Percentiles rank a stretch among this genome's conserved stretches.
Evolutionary conservation across 2,113 vertebrate genomes (phyloP).

Genomic region (Otocyon megalotis): DNA sequence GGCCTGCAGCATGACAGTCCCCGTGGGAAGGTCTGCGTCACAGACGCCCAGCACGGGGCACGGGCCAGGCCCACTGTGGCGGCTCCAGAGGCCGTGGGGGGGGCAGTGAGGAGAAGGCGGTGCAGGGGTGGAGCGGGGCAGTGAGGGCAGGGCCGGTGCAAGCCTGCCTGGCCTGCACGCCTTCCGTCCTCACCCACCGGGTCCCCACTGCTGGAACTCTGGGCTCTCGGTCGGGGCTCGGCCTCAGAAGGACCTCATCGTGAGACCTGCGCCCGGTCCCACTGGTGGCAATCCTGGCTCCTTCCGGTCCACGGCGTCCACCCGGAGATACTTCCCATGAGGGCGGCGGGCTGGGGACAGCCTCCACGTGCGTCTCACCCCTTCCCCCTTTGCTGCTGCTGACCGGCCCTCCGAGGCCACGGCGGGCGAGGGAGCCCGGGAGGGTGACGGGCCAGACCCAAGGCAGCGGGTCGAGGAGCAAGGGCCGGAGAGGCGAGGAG

Average conservation of each 20-base stretch:
- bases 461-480: fast-evolving
- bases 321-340: fast-evolving
- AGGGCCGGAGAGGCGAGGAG: fast-evolving
- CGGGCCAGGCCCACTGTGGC: background rate
- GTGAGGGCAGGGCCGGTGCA: background rate
- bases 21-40: fast-evolving
- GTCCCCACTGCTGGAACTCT: fast-evolving
- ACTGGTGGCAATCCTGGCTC: background rate
- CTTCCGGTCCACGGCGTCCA: background rate
- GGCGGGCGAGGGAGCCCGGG: fast-evolving
- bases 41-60: background rate
- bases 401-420: background rate
- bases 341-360: background rate
- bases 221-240: background rate
- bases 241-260: no score
- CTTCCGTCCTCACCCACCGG: background rate
- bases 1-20: fast-evolving
- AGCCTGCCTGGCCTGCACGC: background rate
- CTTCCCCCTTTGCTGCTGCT: background rate
- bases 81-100: background rate
- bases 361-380: background rate
- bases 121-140: background rate
- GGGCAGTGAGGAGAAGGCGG: background rate
- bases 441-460: fast-evolving
- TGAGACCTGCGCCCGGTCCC: background rate